Conservation (phyloP, 2,797 vertebrate species). For the Macrochelys suwanniensis region DNA sequence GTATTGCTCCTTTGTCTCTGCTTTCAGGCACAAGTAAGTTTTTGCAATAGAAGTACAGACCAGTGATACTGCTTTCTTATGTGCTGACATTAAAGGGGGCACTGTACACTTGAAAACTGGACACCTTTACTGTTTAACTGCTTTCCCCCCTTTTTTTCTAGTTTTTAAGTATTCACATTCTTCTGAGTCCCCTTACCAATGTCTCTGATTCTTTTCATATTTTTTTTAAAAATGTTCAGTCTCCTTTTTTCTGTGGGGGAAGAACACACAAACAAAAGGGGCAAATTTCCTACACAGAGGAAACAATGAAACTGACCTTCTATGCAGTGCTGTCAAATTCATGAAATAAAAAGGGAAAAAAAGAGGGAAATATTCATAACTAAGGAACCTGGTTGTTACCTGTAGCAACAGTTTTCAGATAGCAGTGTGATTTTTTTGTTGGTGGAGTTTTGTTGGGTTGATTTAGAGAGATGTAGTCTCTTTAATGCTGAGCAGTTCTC, state of each 20-base stretch:
- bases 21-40: conserved; percentile 99
- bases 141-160: neutral
- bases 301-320: neutral
- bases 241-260: neutral
- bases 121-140: neutral
- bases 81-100: neutral
- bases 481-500: neutral
- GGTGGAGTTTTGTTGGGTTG: neutral
- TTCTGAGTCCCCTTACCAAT: neutral
- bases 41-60: neutral
- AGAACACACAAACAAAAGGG: neutral
- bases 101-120: fast-evolving
- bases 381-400: neutral
- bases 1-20: conserved; percentile 97
- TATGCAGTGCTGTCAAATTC: neutral
- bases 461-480: neutral
- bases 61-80: neutral
- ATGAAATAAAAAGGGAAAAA: neutral
- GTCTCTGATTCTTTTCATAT: neutral
- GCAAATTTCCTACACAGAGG: neutral
- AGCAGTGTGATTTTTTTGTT: neutral
- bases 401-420: neutral
- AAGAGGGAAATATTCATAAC: neutral
- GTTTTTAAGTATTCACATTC: fast-evolving
- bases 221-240: neutral